Conservation (phyloP, 2,888 invertebrate genomes). For the Drosophila hamatofila region DNA sequence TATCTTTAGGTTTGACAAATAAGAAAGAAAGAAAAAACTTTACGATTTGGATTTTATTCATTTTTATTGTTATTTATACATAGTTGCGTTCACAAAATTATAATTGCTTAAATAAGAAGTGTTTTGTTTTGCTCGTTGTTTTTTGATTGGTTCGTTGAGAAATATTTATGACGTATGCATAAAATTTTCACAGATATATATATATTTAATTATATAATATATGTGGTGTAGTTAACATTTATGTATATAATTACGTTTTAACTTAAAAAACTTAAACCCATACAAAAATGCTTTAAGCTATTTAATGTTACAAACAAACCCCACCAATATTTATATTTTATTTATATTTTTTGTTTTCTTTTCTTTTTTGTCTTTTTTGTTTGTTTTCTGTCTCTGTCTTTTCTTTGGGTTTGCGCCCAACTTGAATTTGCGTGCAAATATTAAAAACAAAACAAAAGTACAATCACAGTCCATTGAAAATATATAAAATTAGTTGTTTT, state of each 20-base stretch:
- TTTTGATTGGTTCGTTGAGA: conserved; percentile 57
- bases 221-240: conserved; percentile 66
- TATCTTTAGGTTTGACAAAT: neutral
- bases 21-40: neutral
- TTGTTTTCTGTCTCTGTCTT: conserved; percentile 47
- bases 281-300: conserved; percentile 75
- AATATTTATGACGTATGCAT: conserved; percentile 42
- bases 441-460: conserved; percentile 68
- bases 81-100: conserved; percentile 53
- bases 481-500: conserved; percentile 71
- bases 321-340: conserved; percentile 64
- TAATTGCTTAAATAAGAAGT: conserved; percentile 56
- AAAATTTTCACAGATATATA: conserved; percentile 37
- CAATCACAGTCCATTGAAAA: conserved; percentile 80
- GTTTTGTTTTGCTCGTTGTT: conserved; percentile 33
- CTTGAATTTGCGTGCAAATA: conserved; percentile 62
- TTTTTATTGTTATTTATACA: conserved; percentile 62
- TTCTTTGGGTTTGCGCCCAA: conserved; percentile 41
- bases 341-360: conserved; percentile 44
- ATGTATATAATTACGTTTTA: conserved; percentile 73
- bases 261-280: conserved; percentile 77
- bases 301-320: conserved; percentile 69
- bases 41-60: conserved; percentile 44
- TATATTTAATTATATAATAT: conserved; percentile 23
- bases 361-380: conserved; percentile 42